Evolutionary conservation across 2,113 vertebrate genomes (phyloP).

Genomic region (Picathartes gymnocephalus): DNA sequence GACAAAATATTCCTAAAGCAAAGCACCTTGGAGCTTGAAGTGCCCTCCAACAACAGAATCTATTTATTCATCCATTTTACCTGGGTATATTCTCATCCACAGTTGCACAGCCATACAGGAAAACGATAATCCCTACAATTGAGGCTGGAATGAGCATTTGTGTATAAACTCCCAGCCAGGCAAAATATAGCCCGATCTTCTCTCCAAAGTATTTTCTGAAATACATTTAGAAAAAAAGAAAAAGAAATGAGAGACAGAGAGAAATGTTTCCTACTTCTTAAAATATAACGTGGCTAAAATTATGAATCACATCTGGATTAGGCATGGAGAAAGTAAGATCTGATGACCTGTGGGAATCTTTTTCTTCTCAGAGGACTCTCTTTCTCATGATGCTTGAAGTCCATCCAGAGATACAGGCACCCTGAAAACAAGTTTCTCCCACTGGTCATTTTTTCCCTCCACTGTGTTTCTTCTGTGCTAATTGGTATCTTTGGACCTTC

Average conservation of each 20-base stretch:
- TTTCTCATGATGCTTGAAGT: slow-evolving; percentile 16
- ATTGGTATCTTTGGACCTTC: not conserved
- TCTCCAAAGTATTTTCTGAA: slow-evolving; percentile 97
- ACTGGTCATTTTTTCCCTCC: not conserved
- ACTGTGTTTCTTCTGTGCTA: not conserved
- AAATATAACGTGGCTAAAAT: slow-evolving; percentile 55
- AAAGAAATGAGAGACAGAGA: not conserved
- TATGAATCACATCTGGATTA: slow-evolving; percentile 48
- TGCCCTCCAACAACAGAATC: not conserved
- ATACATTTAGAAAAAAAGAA: not conserved
- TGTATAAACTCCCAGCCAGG: slow-evolving; percentile 98
- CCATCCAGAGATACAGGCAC: not conserved
- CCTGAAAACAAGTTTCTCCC: not conserved
- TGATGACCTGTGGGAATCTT: slow-evolving; percentile 49
- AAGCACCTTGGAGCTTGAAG: not conserved
- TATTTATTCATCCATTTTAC: slow-evolving; percentile 61
- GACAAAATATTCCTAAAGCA: not conserved
- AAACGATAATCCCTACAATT: slow-evolving; percentile 90
- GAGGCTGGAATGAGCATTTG: slow-evolving; percentile 97
- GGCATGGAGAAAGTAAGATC: slow-evolving; percentile 39
- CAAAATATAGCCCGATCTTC: slow-evolving; percentile 96
- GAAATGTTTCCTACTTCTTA: slow-evolving; percentile 57
- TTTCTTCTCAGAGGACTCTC: slow-evolving; percentile 43
- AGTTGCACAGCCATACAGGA: slow-evolving; percentile 93
- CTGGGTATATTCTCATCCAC: slow-evolving; percentile 93